Evolutionary conservation across 2,888 invertebrate species (phyloP), one percentile per base, ranked within the genome.

Genomic region (Pachycephus smyrnensis): DNA sequence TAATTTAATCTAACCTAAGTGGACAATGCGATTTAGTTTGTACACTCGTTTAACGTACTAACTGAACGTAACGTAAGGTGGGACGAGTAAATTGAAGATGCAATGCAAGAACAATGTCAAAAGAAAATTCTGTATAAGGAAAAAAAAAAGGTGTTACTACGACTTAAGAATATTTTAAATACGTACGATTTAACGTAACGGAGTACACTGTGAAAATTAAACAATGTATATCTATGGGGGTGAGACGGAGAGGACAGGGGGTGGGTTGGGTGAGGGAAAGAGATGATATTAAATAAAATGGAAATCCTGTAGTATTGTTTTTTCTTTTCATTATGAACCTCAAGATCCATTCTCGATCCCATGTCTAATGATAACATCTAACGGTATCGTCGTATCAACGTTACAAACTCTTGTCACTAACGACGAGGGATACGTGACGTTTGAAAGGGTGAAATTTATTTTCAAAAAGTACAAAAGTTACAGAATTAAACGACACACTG

Each of bases 91-190:
- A 75, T 78, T 55, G 37, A 30, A 79, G 78, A 80, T 78, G 80
- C 82, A 79, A 82, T 81, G 83, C 83, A 82, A 82, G 71, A 75
- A 82, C 77, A 81, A 83, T 80, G 82, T 85, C 76, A 82, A 83
- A 77, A 73, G 37, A 69, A 68, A 78, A 83, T 75, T 55, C 68
- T 77, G 75, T 84, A 80, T 80, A 77, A 83, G 82, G 78, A 55
- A 76, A 85, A 77, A 83, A 81, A 79, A 55, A 76, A 85, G 83
- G 80, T 82, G 82, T 81, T 81, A 80, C 23, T 55, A 55, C 71
- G 73, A 80, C 75, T 80, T 84, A 81, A 83, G 79, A 77, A 86
- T 88, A 88, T 87, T 87, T 87, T 87, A 88, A 88, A 86, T 88
- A 88, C 84, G 80, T 84, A 84, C 80, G 71, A 73, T 55, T 73